A percentile compares a stretch with the other conserved stretches of the same genome.
Conservation (phyloP, 2,888 invertebrate species). For the Cenopis cana region DNA sequence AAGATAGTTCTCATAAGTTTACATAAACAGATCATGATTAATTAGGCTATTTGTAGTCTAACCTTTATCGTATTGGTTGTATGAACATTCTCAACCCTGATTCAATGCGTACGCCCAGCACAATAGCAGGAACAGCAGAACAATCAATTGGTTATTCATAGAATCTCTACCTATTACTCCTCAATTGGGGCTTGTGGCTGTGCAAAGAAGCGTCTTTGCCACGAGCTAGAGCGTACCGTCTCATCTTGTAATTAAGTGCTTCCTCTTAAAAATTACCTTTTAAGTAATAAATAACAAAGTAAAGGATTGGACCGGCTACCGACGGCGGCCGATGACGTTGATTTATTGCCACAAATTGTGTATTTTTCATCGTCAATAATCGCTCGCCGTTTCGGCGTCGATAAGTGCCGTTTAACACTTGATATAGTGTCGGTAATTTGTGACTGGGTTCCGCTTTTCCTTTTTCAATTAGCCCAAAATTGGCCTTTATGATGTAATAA, state of each 20-base stretch:
- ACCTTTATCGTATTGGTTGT: slow-evolving; percentile 11
- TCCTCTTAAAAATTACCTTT: slow-evolving; percentile 68
- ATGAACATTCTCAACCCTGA: slow-evolving; percentile 8
- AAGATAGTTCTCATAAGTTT: slow-evolving; percentile 1
- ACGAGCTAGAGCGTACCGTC: slow-evolving; percentile 24
- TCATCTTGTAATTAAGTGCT: slow-evolving; percentile 66
- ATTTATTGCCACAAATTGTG: slow-evolving; percentile 83
- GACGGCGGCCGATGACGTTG: slow-evolving; percentile 70
- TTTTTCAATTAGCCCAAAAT: slow-evolving; percentile 82
- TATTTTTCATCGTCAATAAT: slow-evolving; percentile 81
- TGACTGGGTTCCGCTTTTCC: slow-evolving; percentile 74
- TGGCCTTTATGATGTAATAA: slow-evolving; percentile 74
- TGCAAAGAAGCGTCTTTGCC: slow-evolving; percentile 20
- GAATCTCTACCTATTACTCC: slow-evolving; percentile 28
- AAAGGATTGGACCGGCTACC: slow-evolving; percentile 66
- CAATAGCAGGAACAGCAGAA: slow-evolving; percentile 22
- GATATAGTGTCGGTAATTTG: slow-evolving; percentile 84
- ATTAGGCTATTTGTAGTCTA: slow-evolving; percentile 10
- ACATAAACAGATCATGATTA: not conserved
- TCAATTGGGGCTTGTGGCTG: slow-evolving; percentile 22
- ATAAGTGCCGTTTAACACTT: slow-evolving; percentile 84
- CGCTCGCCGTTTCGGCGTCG: slow-evolving; percentile 78
- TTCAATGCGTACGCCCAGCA: not conserved
- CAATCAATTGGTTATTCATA: slow-evolving; percentile 42
- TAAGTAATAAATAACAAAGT: slow-evolving; percentile 76